Base-by-base conservation (phyloP, 2,888 invertebrate genomes). In the Tachina fera region DNA sequence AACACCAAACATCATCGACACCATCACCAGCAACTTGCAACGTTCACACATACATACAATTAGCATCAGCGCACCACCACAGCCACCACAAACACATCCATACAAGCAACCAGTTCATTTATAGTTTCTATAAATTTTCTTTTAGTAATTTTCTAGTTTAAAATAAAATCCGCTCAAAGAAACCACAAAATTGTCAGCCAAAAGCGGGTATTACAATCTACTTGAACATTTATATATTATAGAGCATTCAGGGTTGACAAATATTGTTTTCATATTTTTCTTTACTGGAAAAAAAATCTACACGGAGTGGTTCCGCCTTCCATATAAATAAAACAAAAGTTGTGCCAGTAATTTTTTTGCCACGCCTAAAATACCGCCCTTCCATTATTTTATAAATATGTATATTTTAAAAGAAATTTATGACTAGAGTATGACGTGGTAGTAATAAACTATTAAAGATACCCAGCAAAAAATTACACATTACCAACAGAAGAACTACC, bases 101-200 rank as follows among this genome's bases (percentile, higher is more conserved):
- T 41, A 51, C 49, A 22, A 65, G 53, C 61, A 45, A 61, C 41
- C 67, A 61, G 49, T 79, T 49, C 19, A 75, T 74, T 71, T 67
- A 39, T 14, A 74, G 51, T 74, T 79, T 70, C 49, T 65, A 74
- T 31, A 9, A 70, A 78, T 80, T 84, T 70, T 56, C 74, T 71
- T 76, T 70, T 65, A 71, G 70, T 75, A 58, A 79, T 70, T 79
- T 80, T 75, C 75, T 76, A 71, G 58, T 80, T 72, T 67, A 19
- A 65, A 76, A 75, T 72, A 53, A 80, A 80, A 71, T 63, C 16
- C 60, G 43, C 63, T 70, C 72, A 75, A 75, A 75, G 49, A 70
- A 60, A 68, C 70, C 75, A 80, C 79, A 75, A 74, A 68, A 78
- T 63, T 74, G 31, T 47, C 68, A 76, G 53, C 70, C 58, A 84